These are phyloP conservation scores for Helicoverpa assulta DNA, from an alignment of 2,888 invertebrate genomes.

Conservation along the genomic window DNA sequence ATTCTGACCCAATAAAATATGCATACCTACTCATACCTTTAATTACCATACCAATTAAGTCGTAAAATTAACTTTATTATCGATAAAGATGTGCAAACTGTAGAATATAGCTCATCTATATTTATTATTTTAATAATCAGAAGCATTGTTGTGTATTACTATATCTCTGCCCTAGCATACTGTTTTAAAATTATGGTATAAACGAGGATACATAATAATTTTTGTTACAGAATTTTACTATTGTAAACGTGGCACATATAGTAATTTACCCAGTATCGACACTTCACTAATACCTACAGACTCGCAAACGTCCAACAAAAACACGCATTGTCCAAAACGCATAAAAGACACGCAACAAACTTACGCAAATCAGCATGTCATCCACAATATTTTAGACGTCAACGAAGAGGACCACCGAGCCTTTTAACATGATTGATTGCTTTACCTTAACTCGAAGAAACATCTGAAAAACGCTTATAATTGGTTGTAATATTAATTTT, in stretches of 20 bases:
- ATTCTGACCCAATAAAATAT: slow-evolving; percentile 5
- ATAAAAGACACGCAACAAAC: not conserved
- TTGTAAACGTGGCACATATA: too few relatives aligned
- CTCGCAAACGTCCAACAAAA: too few relatives aligned
- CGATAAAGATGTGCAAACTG: slow-evolving; percentile 6
- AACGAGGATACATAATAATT: too few relatives aligned
- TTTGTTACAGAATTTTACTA: too few relatives aligned
- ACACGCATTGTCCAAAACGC: not conserved
- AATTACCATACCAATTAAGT: too few relatives aligned
- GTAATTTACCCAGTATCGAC: too few relatives aligned
- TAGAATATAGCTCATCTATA: slow-evolving; percentile 13
- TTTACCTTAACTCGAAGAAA: not conserved
- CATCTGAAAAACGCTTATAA: not conserved
- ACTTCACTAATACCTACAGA: too few relatives aligned
- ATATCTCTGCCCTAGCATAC: too few relatives aligned
- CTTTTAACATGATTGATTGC: not conserved
- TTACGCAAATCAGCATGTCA: not conserved
- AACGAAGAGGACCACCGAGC: not conserved
- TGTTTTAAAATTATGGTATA: too few relatives aligned
- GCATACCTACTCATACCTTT: too few relatives aligned
- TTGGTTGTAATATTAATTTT: not conserved
- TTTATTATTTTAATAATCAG: too few relatives aligned
- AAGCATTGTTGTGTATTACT: too few relatives aligned
- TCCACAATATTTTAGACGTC: not conserved
- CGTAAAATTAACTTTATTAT: slow-evolving; percentile 29